Evolutionary conservation across 2,888 invertebrate genomes (phyloP).

Genomic region (Xanthia icteritia): DNA sequence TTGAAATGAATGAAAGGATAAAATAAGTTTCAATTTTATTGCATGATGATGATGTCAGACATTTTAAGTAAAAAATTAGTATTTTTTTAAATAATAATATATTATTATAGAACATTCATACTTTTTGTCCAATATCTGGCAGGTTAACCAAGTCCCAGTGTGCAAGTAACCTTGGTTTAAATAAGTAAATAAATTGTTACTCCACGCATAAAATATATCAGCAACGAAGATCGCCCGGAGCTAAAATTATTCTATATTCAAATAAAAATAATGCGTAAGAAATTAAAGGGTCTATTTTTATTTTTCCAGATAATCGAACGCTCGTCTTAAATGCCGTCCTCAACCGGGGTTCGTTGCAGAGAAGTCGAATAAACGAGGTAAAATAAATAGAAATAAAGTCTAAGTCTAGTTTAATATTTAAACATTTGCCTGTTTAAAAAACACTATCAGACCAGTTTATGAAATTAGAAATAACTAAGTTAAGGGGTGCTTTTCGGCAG

Average conservation of each 20-base stretch:
- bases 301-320: constrained; percentile 82
- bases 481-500: not conserved
- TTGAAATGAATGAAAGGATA: constrained; percentile 14
- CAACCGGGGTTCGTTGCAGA: constrained; percentile 68
- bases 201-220: constrained; percentile 19
- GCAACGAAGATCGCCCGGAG: constrained; percentile 1
- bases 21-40: constrained; percentile 4
- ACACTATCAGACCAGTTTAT: not conserved
- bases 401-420: not conserved
- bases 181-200: not conserved
- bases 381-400: constrained; percentile 51
- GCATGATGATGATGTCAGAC: not conserved
- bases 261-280: constrained; percentile 39
- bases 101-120: not conserved
- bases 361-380: constrained; percentile 80
- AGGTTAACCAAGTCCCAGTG: too few species aligned
- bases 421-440: not conserved
- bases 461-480: not conserved
- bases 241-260: constrained; percentile 46
- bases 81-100: not conserved
- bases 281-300: constrained; percentile 54
- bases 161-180: not conserved
- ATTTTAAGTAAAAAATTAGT: not conserved
- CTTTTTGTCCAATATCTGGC: too few species aligned
- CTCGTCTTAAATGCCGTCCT: constrained; percentile 78